Evolutionary conservation across 1,140 invertebrate genomes (phyloP).

Genomic region (Agrypnia vestita): DNA sequence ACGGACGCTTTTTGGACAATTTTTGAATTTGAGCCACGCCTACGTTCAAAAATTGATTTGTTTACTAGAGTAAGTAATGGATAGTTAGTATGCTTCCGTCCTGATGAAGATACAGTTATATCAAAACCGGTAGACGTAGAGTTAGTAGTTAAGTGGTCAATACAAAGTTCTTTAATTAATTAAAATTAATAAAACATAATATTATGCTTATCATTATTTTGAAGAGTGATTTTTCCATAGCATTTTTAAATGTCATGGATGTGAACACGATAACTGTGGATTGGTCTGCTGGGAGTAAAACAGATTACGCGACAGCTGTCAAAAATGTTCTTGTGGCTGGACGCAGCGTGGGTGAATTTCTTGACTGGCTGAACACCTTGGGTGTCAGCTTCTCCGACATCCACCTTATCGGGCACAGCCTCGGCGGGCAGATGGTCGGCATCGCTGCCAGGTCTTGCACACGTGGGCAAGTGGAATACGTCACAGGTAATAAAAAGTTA

Average conservation of each 20-base stretch:
- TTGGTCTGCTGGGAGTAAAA: slow-evolving; percentile 69
- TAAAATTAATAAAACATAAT: not conserved
- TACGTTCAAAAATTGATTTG: not conserved
- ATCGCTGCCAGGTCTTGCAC: slow-evolving; percentile 45
- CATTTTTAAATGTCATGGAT: slow-evolving; percentile 67
- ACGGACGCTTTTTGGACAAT: not conserved
- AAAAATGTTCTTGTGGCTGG: slow-evolving; percentile 72
- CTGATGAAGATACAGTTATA: no score
- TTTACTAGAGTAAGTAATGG: no score
- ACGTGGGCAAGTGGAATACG: slow-evolving; percentile 56
- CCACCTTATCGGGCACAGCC: slow-evolving; percentile 63
- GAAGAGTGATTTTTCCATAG: no score
- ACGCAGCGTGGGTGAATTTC: slow-evolving; percentile 69
- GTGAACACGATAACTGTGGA: slow-evolving; percentile 76
- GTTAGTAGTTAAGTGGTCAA: no score
- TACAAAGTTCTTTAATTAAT: not conserved
- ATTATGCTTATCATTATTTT: no score
- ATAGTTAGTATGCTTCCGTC: no score
- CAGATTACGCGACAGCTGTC: slow-evolving; percentile 69
- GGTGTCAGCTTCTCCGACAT: slow-evolving; percentile 66
- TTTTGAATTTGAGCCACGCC: not conserved
- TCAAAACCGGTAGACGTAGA: no score
- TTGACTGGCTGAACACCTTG: no score
- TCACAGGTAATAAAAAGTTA: slow-evolving; percentile 60
- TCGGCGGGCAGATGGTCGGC: slow-evolving; percentile 58